Evolutionary conservation across 2,113 vertebrate species (phyloP).

Genomic region (Rattus rattus): DNA sequence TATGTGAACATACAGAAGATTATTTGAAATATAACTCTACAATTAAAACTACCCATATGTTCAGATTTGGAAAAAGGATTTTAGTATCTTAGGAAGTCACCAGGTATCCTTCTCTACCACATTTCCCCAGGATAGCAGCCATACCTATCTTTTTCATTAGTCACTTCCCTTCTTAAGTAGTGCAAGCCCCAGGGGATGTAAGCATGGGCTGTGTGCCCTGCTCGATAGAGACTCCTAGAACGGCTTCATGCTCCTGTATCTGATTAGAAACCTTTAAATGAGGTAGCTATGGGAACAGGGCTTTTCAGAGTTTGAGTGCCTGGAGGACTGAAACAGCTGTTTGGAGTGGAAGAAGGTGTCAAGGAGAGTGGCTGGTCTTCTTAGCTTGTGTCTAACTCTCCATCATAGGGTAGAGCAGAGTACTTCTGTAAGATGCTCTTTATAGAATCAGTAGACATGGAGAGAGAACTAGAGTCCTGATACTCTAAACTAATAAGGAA

Average conservation of each 20-base stretch:
- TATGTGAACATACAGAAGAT: neutral
- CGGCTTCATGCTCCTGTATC: neutral
- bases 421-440: neutral
- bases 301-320: neutral
- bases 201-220: neutral
- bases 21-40: neutral
- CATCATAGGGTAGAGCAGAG: neutral
- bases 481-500: neutral
- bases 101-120: neutral
- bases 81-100: neutral
- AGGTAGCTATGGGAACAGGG: neutral
- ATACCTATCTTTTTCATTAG: neutral
- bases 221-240: neutral
- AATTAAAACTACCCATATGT: neutral
- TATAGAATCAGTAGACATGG: neutral
- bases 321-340: neutral
- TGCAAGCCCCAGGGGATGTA: neutral
- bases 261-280: neutral
- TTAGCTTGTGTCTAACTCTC: neutral
- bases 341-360: neutral
- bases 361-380: neutral
- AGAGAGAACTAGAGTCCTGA: neutral
- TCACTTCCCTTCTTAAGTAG: neutral
- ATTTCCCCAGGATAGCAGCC: neutral
- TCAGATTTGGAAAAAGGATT: slow-evolving; percentile 19